Percentiles rank a stretch among this genome's conserved stretches.
Evolutionary conservation across 2,888 invertebrate species (phyloP).

Genomic region (Graphium colonna): DNA sequence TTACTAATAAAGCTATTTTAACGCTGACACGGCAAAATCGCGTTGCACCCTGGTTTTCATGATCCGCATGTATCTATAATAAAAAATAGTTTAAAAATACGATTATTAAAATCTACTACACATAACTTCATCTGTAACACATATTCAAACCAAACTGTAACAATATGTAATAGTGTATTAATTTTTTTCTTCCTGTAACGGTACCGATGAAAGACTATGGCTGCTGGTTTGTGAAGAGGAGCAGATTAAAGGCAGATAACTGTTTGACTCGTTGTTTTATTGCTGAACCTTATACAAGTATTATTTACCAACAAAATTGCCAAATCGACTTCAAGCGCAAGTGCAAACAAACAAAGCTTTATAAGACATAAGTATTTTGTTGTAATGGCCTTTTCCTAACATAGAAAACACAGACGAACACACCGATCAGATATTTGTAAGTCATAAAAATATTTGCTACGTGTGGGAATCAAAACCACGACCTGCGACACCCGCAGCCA

Average conservation of each 20-base stretch:
- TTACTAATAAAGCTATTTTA: conserved; percentile 53
- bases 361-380: no score
- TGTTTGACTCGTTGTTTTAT: conserved; percentile 75
- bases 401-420: no score
- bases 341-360: no score
- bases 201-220: conserved; percentile 78
- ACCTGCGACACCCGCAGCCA: no score
- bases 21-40: conserved; percentile 60
- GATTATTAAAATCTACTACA: conserved; percentile 67
- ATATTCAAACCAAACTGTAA: conserved; percentile 79
- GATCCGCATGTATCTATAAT: conserved; percentile 72
- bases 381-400: no score
- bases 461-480: no score
- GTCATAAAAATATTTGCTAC: no score
- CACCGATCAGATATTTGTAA: no score
- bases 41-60: conserved; percentile 78
- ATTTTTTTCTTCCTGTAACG: conserved; percentile 77
- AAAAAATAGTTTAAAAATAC: conserved; percentile 68
- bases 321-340: no score
- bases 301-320: no score
- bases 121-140: conserved; percentile 77
- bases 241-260: conserved; percentile 79
- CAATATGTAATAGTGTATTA: conserved; percentile 76
- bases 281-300: no score
- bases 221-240: conserved; percentile 73